These are phyloP conservation scores for Laticauda colubrina DNA, from an alignment of 2,113 vertebrate species.

Conservation along the genomic window DNA sequence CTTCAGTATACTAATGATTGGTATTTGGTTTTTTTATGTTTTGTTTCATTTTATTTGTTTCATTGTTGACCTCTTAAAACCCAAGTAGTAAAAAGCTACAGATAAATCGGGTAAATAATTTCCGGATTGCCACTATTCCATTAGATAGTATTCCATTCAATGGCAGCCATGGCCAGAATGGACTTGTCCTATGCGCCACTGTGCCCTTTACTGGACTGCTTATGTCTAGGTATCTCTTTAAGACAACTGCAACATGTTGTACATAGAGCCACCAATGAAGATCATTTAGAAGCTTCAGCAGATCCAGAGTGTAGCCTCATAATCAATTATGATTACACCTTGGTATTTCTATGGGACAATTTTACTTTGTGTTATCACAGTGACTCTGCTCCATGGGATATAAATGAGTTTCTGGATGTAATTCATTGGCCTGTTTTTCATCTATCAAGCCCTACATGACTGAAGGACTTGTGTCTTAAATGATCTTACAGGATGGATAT, in stretches of 20 bases:
- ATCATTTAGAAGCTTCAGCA: not conserved
- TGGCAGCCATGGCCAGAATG: not conserved
- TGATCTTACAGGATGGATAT: not conserved
- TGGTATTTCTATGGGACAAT: not conserved
- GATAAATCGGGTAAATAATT: not conserved
- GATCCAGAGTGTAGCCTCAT: not conserved
- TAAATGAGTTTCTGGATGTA: not conserved
- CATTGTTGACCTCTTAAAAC: not conserved
- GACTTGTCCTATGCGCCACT: not conserved
- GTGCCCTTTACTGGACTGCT: not conserved
- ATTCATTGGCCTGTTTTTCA: not conserved
- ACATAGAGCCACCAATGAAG: not conserved
- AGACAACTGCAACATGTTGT: not conserved
- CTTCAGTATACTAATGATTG: not conserved
- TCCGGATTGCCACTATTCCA: not conserved
- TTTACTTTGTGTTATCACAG: not conserved
- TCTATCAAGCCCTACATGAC: not conserved
- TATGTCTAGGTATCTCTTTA: not conserved
- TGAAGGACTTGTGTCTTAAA: not conserved
- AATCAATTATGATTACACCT: not conserved
- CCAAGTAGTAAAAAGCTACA: not conserved
- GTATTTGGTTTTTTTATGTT: not conserved
- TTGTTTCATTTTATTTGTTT: not conserved
- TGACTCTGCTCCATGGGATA: not conserved
- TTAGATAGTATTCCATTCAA: not conserved